Evolutionary conservation across 2,888 invertebrate genomes (phyloP), one percentile per base, ranked within the genome.

Genomic region (Pristionchus arcanus): DNA sequence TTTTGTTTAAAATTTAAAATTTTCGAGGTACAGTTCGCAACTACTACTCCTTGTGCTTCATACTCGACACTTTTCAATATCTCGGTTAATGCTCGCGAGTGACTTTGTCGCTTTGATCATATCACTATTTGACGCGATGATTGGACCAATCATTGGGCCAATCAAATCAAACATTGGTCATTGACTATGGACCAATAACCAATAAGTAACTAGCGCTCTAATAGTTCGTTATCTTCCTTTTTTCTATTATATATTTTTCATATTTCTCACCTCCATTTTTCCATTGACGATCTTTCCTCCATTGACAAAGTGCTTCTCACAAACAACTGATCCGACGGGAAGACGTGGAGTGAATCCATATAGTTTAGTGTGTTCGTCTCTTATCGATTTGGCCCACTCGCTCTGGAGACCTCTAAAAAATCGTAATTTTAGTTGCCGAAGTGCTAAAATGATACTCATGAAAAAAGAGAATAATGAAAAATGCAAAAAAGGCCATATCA

Each of bases 251-350:
- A n/a, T n/a, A n/a, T n/a, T 63, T 5, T n/a, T 3, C 63, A 25
- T 21, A 21, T 25, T 25, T 11, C 74, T 74, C 37, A 74, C 74
- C 74, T 74, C 37, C 37, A 34, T 74, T 1, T 21, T 21, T 25
- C 74, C 74, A 21, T 74, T 37, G 1, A 37, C 74, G 37, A 37
- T 37, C 25, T 21, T 37, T 37, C 74, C 74, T 37, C 74, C 37
- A 25, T 74, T 74, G 37, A 4, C 21, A 21, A 74, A 74, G 74
- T 74, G 74, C 74, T 34, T 37, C 74, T 74, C 37, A 74, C 74
- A 74, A 37, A 74, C 37, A 11, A 42, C 16, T 74, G 28, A 16
- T 11, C 9, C 37, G 7, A 16, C 37, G 34, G 34, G 37, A 74
- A 49, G 42, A 13, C 42, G 42, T 9, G 42, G 37, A 34, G 31